These are phyloP conservation scores for Indri indri DNA, from an alignment of 2,113 vertebrate genomes.

Conservation along the genomic window DNA sequence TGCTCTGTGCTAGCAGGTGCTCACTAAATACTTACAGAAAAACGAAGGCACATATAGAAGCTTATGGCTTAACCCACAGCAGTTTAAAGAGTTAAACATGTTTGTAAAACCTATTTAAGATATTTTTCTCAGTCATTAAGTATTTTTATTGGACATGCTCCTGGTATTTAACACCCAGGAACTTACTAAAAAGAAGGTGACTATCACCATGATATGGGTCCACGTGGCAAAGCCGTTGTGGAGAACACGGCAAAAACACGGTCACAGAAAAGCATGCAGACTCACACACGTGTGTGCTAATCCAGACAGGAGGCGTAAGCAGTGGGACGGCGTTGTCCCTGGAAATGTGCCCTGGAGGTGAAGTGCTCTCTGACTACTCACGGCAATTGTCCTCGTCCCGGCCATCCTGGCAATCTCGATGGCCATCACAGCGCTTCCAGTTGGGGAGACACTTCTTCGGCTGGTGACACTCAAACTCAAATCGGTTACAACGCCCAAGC, in stretches of 20 bases:
- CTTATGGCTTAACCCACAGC: not conserved
- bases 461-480: conserved; percentile 91
- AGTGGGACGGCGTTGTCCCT: fast-evolving
- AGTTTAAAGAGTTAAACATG: not conserved
- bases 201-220: not conserved
- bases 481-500: conserved; percentile 85
- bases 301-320: not conserved
- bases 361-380: conserved; percentile 81
- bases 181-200: not conserved
- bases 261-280: not conserved
- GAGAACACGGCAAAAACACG: not conserved
- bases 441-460: conserved; percentile 92
- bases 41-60: not conserved
- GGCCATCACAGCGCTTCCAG: conserved; percentile 94
- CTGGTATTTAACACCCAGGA: not conserved
- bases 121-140: not conserved
- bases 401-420: conserved; percentile 90
- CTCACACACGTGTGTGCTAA: not conserved
- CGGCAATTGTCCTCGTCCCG: conserved; percentile 93
- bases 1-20: not conserved
- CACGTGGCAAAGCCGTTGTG: not conserved
- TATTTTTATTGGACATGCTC: not conserved
- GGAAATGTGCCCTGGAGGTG: fast-evolving
- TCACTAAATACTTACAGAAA: not conserved
- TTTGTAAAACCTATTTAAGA: not conserved